Evolutionary conservation across 2,888 invertebrate species (phyloP).

Genomic region (Protonemura montana): DNA sequence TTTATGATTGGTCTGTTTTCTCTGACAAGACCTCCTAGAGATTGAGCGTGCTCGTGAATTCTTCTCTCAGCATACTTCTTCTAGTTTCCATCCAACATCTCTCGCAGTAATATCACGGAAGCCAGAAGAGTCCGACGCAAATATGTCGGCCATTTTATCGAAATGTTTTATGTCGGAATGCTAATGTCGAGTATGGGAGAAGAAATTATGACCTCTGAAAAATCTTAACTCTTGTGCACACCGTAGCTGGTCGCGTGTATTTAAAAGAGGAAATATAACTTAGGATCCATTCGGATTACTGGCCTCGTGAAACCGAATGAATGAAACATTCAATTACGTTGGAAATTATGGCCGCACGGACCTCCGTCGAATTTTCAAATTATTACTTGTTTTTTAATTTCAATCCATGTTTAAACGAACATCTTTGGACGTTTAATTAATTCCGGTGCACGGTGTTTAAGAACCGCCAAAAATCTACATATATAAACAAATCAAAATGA

Average conservation of each 20-base stretch:
- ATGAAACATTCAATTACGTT: background rate
- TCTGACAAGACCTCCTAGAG: slow-evolving; percentile 25
- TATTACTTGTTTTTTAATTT: background rate
- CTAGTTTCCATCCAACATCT: background rate
- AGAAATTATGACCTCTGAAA: background rate
- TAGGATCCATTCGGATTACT: background rate
- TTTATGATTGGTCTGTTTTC: slow-evolving; percentile 33
- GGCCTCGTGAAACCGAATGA: background rate
- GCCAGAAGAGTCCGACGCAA: background rate
- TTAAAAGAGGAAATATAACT: background rate
- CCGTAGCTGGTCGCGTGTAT: background rate
- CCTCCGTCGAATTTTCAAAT: background rate
- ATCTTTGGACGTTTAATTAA: background rate
- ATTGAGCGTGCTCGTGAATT: slow-evolving; percentile 19
- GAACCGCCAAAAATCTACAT: background rate
- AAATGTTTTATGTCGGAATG: background rate
- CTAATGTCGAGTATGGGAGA: background rate
- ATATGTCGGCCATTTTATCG: background rate
- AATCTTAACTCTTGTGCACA: background rate
- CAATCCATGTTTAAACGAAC: background rate
- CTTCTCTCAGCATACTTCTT: background rate
- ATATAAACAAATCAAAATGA: background rate
- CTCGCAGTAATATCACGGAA: slow-evolving; percentile 14
- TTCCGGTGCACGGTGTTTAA: background rate
- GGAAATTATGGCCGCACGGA: background rate